Evolutionary conservation across 2,113 vertebrate species (phyloP).

Genomic region (Arenaria interpres): DNA sequence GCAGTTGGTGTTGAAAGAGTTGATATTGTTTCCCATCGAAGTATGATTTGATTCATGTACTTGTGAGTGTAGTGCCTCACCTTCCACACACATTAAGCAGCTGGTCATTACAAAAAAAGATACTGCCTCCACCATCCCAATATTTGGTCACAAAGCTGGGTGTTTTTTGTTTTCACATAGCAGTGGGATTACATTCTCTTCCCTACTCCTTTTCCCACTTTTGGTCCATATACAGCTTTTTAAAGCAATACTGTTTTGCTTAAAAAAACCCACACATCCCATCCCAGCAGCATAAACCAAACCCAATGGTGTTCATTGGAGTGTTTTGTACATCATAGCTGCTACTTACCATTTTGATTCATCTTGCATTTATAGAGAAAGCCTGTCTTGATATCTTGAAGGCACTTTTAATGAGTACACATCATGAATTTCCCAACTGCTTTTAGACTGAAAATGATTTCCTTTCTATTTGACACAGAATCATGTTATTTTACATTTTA

Average conservation of each 20-base stretch:
- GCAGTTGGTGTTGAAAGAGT: background rate
- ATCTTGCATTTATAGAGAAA: slow-evolving; percentile 14
- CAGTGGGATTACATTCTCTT: background rate
- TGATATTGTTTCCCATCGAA: background rate
- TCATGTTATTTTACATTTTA: slow-evolving; percentile 60
- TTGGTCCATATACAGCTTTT: background rate
- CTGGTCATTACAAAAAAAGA: background rate
- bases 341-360: slow-evolving; percentile 34
- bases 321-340: slow-evolving; percentile 18
- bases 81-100: background rate
- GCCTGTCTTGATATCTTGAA: slow-evolving; percentile 42
- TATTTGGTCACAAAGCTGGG: background rate
- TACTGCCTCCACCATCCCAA: background rate
- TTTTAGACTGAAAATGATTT: slow-evolving; percentile 41
- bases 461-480: slow-evolving; percentile 48
- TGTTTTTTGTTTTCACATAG: background rate
- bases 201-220: background rate
- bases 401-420: slow-evolving; percentile 57
- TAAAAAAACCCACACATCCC: background rate
- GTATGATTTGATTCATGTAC: background rate
- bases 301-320: background rate
- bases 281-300: background rate
- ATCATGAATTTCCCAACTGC: slow-evolving; percentile 50
- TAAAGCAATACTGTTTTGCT: background rate
- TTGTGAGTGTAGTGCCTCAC: background rate